These are phyloP conservation scores for Aphaenogaster floridana DNA, from an alignment of 1,140 invertebrate species.

Conservation along the genomic window DNA sequence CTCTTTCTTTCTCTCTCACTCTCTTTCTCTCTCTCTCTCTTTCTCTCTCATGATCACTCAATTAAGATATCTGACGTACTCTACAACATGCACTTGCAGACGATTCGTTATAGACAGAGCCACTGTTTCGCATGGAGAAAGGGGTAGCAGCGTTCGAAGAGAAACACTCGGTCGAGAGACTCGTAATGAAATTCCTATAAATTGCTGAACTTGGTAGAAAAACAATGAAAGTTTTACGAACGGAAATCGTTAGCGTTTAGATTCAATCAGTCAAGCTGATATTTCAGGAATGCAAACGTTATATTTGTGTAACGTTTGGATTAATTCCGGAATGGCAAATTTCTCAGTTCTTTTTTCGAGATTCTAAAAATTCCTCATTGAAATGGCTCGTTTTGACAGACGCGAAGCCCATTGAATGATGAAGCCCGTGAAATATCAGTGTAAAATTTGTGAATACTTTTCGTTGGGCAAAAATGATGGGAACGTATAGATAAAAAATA, in stretches of 20 bases:
- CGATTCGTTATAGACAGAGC: neutral
- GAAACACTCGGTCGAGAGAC: neutral
- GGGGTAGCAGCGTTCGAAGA: neutral
- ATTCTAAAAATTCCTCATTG: neutral
- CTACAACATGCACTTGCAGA: conserved; percentile 51
- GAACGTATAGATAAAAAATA: neutral
- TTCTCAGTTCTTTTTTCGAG: neutral
- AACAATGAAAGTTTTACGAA: neutral
- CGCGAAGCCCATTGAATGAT: neutral
- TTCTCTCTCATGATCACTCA: conserved; percentile 11
- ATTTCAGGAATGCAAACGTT: neutral
- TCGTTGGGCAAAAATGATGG: neutral
- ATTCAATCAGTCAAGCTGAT: neutral
- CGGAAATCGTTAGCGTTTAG: conserved; percentile 2
- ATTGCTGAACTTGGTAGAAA: neutral
- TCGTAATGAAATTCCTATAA: conserved; percentile 12
- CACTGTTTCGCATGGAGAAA: neutral
- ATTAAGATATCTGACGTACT: conserved; percentile 23
- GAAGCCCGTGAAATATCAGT: neutral
- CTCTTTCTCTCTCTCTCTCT: neutral
- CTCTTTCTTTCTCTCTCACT: neutral
- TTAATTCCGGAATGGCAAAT: neutral
- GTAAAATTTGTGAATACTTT: neutral
- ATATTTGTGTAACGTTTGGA: neutral
- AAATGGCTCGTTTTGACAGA: neutral